These are phyloP conservation scores for Drosophila funebris DNA, from an alignment of 1,140 invertebrate species.

Conservation along the genomic window DNA sequence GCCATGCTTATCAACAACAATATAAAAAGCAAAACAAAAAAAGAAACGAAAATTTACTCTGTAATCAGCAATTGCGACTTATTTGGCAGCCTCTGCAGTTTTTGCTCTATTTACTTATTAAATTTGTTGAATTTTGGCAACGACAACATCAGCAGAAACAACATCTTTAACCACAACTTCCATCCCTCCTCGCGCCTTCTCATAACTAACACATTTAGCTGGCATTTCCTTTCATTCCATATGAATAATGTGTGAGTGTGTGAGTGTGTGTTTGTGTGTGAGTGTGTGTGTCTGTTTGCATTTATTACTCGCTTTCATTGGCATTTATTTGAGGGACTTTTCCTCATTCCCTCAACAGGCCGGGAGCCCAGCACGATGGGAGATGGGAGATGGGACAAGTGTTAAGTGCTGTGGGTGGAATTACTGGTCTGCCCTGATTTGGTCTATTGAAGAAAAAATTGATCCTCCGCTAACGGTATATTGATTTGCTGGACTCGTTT, in stretches of 20 bases:
- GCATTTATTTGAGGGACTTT: constrained; percentile 67
- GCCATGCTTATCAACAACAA: constrained; percentile 36
- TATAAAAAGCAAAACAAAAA: not conserved
- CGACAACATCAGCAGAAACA: constrained; percentile 14
- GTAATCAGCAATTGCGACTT: constrained; percentile 51
- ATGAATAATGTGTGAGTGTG: constrained; percentile 1
- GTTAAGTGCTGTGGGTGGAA: constrained; percentile 23
- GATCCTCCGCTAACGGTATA: not conserved
- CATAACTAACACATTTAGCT: constrained; percentile 69
- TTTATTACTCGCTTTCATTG: constrained; percentile 78
- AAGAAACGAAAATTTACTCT: not conserved
- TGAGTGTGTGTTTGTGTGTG: constrained; percentile 24
- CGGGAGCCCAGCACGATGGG: no score
- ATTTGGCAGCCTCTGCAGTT: constrained; percentile 64
- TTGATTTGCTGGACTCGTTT: not conserved
- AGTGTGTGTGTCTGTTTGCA: constrained; percentile 51
- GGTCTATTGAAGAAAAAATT: constrained; percentile 25
- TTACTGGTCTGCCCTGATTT: constrained; percentile 42
- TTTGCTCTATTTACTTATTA: constrained; percentile 80
- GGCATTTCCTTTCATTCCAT: constrained; percentile 59
- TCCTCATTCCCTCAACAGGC: not conserved
- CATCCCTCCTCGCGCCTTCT: constrained; percentile 41
- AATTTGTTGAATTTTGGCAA: constrained; percentile 69
- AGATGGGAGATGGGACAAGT: not conserved
- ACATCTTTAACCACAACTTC: constrained; percentile 7